A percentile compares a stretch with the other conserved stretches of the same genome.
These are phyloP conservation scores for Plumapathes pennacea DNA, from an alignment of 92 coral and sea anemone genomes.

Conservation along the genomic window DNA sequence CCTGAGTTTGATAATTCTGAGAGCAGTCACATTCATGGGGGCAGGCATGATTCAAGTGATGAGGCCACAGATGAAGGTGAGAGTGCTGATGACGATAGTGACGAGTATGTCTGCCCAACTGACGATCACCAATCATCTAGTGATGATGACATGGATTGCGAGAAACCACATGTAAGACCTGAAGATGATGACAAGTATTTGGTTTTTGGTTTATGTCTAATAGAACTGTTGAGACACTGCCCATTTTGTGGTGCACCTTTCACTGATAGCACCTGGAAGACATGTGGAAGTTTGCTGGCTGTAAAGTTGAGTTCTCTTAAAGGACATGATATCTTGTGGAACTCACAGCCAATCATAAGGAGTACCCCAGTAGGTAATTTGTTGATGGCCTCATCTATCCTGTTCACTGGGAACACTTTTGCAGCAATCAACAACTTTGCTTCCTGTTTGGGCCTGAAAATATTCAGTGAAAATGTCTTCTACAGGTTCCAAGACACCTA, in stretches of 20 bases:
- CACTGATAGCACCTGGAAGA: conserved; percentile 7
- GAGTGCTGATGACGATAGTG: not conserved
- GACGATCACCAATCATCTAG: not conserved
- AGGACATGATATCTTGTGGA: conserved; percentile 35
- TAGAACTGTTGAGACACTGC: not conserved
- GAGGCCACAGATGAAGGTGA: not conserved
- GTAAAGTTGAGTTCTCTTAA: conserved; percentile 14
- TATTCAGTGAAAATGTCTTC: conserved; percentile 24
- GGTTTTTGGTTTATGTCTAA: not conserved
- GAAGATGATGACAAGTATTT: conserved; percentile 1
- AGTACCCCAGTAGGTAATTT: conserved; percentile 41
- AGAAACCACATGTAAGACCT: not conserved
- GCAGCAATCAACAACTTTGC: conserved; percentile 33
- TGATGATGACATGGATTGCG: not conserved
- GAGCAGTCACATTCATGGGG: no score
- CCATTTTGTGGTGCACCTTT: conserved; percentile 29
- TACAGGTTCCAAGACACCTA: conserved; percentile 25
- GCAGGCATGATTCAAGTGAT: no score
- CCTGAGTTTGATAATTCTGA: not conserved
- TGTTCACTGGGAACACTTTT: conserved; percentile 49
- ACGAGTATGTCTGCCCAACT: not conserved
- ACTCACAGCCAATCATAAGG: conserved; percentile 42
- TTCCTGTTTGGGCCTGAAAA: conserved; percentile 18
- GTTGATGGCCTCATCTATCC: conserved; percentile 44
- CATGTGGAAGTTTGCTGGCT: conserved; percentile 41